phyloP scores from a whole-genome alignment of 1,140 invertebrate species.

The Eufriesea mexicana region DNA sequence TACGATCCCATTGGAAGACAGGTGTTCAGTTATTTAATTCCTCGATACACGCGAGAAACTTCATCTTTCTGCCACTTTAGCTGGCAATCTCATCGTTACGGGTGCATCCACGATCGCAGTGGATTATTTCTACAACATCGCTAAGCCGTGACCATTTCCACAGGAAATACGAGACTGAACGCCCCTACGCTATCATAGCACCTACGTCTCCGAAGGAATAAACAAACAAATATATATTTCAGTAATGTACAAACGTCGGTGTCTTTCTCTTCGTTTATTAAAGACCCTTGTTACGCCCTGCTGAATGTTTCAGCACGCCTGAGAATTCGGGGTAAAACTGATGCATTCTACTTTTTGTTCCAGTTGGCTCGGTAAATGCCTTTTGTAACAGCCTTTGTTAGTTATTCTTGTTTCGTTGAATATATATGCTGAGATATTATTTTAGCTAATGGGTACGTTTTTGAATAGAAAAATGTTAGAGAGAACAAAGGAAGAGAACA shows the following conservation, averaged over 20 bases:
- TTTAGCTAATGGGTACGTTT: no score
- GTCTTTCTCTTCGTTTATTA: not conserved
- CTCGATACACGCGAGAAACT: not conserved
- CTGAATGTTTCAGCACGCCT: not conserved
- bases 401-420: no score
- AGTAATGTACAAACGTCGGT: not conserved
- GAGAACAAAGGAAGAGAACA: no score
- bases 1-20: not conserved
- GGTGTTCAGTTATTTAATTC: not conserved
- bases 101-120: not conserved
- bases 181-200: not conserved
- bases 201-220: not conserved
- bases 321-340: not conserved
- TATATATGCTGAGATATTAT: no score
- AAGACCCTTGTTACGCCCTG: not conserved
- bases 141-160: not conserved
- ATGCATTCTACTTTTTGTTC: not conserved
- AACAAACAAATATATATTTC: slow-evolving; percentile 5
- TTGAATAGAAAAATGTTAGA: no score
- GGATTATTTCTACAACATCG: not conserved
- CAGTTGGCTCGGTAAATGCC: no score
- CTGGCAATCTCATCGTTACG: not conserved
- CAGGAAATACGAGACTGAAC: not conserved
- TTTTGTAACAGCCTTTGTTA: not conserved
- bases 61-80: slow-evolving; percentile 11